Base-by-base conservation (phyloP, 2,113 vertebrate species). In the Dasyurus viverrinus region DNA sequence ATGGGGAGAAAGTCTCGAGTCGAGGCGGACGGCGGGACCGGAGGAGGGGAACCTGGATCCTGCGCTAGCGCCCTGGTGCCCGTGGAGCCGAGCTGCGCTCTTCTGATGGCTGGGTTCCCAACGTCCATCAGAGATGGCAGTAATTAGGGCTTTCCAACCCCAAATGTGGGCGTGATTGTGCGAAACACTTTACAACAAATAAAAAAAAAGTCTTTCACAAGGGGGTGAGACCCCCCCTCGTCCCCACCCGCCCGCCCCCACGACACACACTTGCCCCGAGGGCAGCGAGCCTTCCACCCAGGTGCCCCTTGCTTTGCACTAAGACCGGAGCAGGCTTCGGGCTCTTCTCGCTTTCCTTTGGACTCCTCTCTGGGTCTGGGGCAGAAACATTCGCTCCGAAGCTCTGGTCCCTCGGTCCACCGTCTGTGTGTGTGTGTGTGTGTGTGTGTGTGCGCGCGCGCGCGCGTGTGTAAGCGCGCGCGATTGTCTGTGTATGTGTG, bases 161-260 rank as follows among this genome's bases (percentile, higher is more conserved):
- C 98, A 98, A 97, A 97, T 97, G 98, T 98, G 98, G 99, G 98
- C 98, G 98, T 98, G 98, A 99, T 98, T 98, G 97, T 98, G 98
- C 97, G 98, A 98, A 97, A 98, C 96, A 97, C 97, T 98, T 98
- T 97, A 97, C 98, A 97, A 98, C 97, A 98, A 98, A 99, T 98
- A 98, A 98, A 97, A 98, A 97, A 98, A 98, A 98, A 98, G 98
- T 94, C 98, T 98, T 98, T 98, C 98, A 98, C 98, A 98, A 98
- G 98, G 97, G 94, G 95, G 98, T 97, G 97, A 98, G 96, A 94
- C 93, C 95, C 97, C 95, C 95, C 91, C 93, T 95, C 97, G 94
- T 95, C 93, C 97, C 95, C 96, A 96, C 54, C 94, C 93, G 95
- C 98, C 97, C 53, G 96, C 96, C 97, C 96, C 97, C 92, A 93